Evolutionary conservation across 35 echinoderm and acorn worm species (phyloP).

Genomic region (Chiridota heheva): DNA sequence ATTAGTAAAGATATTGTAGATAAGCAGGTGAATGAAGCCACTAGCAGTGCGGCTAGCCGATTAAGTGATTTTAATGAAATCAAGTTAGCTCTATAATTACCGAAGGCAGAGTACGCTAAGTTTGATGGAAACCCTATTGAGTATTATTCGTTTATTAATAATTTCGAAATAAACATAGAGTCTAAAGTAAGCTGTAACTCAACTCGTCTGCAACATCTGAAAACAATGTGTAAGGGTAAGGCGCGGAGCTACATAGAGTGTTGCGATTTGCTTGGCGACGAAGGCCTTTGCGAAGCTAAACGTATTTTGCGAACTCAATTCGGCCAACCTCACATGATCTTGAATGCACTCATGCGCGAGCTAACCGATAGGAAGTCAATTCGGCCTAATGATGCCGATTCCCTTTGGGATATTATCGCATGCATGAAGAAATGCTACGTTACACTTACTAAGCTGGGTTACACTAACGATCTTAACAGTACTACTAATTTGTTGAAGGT

Average conservation of each 20-base stretch:
- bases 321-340: slow-evolving; percentile 36
- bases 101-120: background rate
- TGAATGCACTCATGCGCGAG: slow-evolving; percentile 27
- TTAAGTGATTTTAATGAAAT: slow-evolving; percentile 5
- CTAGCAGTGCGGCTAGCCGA: too few species aligned
- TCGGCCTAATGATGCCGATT: slow-evolving; percentile 9
- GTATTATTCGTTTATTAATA: slow-evolving; percentile 18
- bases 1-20: background rate
- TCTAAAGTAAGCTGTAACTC: slow-evolving; percentile 17
- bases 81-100: slow-evolving; percentile 26
- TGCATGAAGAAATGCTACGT: slow-evolving; percentile 46
- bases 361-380: background rate
- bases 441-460: slow-evolving; percentile 35
- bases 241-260: slow-evolving; percentile 17
- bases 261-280: background rate
- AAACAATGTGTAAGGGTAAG: slow-evolving; percentile 27
- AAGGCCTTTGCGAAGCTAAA: slow-evolving; percentile 30
- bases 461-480: slow-evolving; percentile 40
- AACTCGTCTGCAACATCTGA: slow-evolving; percentile 27
- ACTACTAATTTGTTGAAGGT: background rate
- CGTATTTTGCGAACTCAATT: slow-evolving; percentile 9
- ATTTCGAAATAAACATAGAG: slow-evolving; percentile 32
- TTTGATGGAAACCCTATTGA: slow-evolving; percentile 12
- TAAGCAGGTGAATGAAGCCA: slow-evolving; percentile 1
- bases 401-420: slow-evolving; percentile 29